Evolutionary conservation across 2,797 vertebrate species (phyloP), one percentile per base, ranked within the genome.

Genomic region (Typhlichthys subterraneus): DNA sequence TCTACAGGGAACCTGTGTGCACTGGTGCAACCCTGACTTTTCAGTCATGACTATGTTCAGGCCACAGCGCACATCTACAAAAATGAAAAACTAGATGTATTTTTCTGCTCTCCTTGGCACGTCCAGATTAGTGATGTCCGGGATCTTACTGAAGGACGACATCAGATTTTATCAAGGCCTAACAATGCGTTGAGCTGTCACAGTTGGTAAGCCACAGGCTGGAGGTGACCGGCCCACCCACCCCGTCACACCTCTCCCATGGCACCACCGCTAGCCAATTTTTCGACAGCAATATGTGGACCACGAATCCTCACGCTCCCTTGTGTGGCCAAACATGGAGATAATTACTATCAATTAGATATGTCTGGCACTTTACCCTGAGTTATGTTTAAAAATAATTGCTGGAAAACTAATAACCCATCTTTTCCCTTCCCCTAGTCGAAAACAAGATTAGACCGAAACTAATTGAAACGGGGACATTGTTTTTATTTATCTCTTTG

Each of bases 301-400:
- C 62, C 71, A 31, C 38, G 56, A 70, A 45, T 56, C 58, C 69
- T 56, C 59, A 29, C 23, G 46, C 53, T 56, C 38, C 53, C 67
- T 59, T 57, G 42, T 47, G 58, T 59, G 53, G 51, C 63, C 51
- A 50, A 23, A 65, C 47, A 48, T 14, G 23, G 56, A 67, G 69
- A 72, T 70, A 59, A 75, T 82, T 73, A 76, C 52, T n/a, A 62
- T 60, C 72, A 69, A 72, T 77, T 76, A 72, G 56, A 61, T 59
- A 57, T 48, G 13, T 73, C 59, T 73, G 61, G 14, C 48, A 64
- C 51, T 58, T 12, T 72, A 73, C 73, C 74, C 17, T 3, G 65
- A 67, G 66, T 70, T 58, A 64, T 53, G 64, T 83, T 83, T 73
- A 45, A 58, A 81, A 77, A 77, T 76, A 82, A 84, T 77, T 77